Conservation (phyloP, 2,797 vertebrate genomes). For the Xiphophorus birchmanni region DNA sequence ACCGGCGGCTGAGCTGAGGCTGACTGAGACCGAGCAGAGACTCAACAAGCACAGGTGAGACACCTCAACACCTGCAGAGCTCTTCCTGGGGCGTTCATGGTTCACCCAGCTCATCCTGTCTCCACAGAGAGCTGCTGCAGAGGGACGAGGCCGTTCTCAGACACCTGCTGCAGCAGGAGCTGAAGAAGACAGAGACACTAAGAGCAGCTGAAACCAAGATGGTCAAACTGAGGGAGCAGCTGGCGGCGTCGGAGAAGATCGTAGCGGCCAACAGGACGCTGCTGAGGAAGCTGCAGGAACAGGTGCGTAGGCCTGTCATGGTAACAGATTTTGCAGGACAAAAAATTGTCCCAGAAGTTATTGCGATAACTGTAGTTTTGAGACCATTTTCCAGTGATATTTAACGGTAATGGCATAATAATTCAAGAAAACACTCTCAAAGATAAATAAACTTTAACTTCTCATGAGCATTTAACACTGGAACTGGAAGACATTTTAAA, state of each 20-base stretch:
- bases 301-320: conserved; percentile 68
- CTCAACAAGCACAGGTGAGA: conserved; percentile 88
- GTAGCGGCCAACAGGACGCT: conserved; percentile 87
- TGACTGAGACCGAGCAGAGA: conserved; percentile 85
- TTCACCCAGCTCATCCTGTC: background rate
- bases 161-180: conserved; percentile 91
- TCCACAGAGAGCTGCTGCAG: conserved; percentile 85
- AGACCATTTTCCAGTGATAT: too few relatives aligned
- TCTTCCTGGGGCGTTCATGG: background rate
- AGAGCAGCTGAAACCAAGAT: conserved; percentile 90
- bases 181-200: conserved; percentile 91
- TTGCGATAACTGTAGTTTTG: too few relatives aligned
- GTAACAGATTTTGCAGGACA: too few relatives aligned
- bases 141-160: conserved; percentile 91
- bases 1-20: conserved; percentile 77
- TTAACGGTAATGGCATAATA: too few relatives aligned
- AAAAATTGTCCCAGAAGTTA: too few relatives aligned
- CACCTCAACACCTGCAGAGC: background rate
- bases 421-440: too few relatives aligned
- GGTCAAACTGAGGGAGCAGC: conserved; percentile 89
- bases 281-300: conserved; percentile 94
- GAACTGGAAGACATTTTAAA: too few relatives aligned
- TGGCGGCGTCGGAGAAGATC: conserved; percentile 92
- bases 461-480: too few relatives aligned
- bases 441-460: too few relatives aligned